These are phyloP conservation scores for Antidorcas marsupialis DNA, from an alignment of 2,113 vertebrate genomes.

Conservation along the genomic window DNA sequence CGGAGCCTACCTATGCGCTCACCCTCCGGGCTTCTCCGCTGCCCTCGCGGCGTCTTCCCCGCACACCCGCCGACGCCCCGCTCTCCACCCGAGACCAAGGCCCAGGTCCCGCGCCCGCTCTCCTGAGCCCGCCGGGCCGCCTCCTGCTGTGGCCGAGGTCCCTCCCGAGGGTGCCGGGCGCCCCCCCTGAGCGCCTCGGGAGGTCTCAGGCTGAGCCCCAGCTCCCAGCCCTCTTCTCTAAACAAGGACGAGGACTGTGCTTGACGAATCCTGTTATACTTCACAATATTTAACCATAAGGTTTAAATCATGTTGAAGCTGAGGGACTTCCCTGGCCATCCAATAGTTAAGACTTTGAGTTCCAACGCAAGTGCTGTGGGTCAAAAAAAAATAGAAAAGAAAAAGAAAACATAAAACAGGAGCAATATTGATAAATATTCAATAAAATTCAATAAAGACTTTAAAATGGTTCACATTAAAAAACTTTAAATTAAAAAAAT, in stretches of 20 bases:
- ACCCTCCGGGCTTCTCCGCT: accelerated
- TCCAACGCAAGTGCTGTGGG: background rate
- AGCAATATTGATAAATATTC: background rate
- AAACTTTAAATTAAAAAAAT: background rate
- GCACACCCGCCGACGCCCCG: accelerated
- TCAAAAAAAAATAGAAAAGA: accelerated
- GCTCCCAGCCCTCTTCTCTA: background rate
- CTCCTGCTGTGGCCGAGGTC: background rate
- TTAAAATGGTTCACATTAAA: background rate
- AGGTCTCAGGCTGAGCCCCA: background rate
- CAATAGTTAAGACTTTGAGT: background rate
- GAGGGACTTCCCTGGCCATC: background rate
- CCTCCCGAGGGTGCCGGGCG: accelerated
- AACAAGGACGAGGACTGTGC: background rate
- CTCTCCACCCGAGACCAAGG: no score
- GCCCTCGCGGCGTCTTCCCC: accelerated
- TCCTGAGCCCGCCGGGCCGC: accelerated
- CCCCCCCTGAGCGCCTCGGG: no score
- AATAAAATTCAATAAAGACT: background rate
- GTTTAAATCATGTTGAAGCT: background rate
- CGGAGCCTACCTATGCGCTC: background rate
- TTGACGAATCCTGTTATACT: background rate
- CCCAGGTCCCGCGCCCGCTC: accelerated
- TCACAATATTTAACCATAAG: background rate
- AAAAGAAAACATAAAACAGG: background rate